Base-by-base conservation (phyloP, 2,888 invertebrate species). In the Cataglyphis albicans region DNA sequence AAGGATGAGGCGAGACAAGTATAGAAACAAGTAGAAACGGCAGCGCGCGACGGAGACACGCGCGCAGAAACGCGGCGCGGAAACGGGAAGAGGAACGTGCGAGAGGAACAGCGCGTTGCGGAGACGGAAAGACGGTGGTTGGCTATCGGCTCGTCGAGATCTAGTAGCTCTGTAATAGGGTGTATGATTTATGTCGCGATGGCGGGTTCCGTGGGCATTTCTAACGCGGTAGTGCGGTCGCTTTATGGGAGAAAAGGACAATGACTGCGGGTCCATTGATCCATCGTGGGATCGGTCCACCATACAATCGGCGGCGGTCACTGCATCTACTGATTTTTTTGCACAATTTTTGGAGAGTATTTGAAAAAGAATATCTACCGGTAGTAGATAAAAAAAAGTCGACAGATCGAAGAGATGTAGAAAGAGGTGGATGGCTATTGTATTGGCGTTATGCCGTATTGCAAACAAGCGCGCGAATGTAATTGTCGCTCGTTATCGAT, bases 101-200 rank as follows among this genome's bases (percentile, higher is more conserved):
- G 84, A 76, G 52, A 52, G 52, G 52, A n/a, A 61, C 32, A 35
- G n/a, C 48, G 70, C n/a, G 70, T 21, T 64, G 48, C 48, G 65
- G 64, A 75, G 82, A 83, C 84, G 68, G 70, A 59, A 61, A 85
- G 80, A 80, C 75, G 70, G 48, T 82, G 70, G 48, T 82, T 84
- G 86, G 90, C 91, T 94, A 93, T 94, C 94, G 92, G 87, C 81
- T 84, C 87, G 88, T 81, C 88, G 87, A 84, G 92, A 94, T 93
- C 93, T 93, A 92, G 92, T 92, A 92, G 91, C 92, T 88, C 91
- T 91, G 91, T 93, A 94, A 93, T 92, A 91, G 93, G 90, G 91
- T 93, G 88, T 93, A 93, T 93, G 93, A 94, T 94, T 94, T 93
- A 93, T 93, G 93, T 92, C 91, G 52, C 52, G 87, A 84, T 82